Conservation (phyloP, 2,797 vertebrate species). For the Rachycentron canadum region DNA sequence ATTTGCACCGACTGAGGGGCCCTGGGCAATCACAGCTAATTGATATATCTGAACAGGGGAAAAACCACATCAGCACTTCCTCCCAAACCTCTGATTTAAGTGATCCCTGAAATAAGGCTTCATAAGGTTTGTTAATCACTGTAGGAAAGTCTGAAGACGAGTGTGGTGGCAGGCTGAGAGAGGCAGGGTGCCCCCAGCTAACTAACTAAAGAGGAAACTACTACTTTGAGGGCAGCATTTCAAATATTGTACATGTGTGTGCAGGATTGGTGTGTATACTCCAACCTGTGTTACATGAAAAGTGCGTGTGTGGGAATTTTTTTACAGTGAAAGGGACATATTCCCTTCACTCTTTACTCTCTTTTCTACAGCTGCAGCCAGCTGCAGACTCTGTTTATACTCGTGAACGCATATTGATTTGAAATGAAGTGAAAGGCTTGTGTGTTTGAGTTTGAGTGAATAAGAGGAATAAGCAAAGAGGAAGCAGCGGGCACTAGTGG, state of each 20-base stretch:
- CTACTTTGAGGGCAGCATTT: slow-evolving; percentile 48
- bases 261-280: slow-evolving; percentile 19
- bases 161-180: slow-evolving; percentile 6
- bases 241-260: slow-evolving; percentile 39
- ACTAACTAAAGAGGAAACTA: slow-evolving; percentile 49
- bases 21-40: slow-evolving; percentile 39
- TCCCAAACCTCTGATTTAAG: slow-evolving; percentile 30
- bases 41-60: slow-evolving; percentile 51
- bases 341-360: slow-evolving; percentile 23
- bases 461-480: slow-evolving; percentile 16
- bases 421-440: slow-evolving; percentile 17
- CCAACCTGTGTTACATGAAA: slow-evolving; percentile 15
- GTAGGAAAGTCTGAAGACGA: slow-evolving; percentile 21
- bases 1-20: slow-evolving; percentile 51
- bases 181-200: slow-evolving; percentile 13
- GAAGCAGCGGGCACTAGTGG: slow-evolving; percentile 5
- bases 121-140: slow-evolving; percentile 58
- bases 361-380: slow-evolving; percentile 27
- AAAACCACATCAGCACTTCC: slow-evolving; percentile 47
- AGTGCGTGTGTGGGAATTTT: slow-evolving; percentile 18
- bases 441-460: slow-evolving; percentile 28
- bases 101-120: slow-evolving; percentile 52
- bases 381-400: slow-evolving; percentile 22
- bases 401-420: slow-evolving; percentile 48
- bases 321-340: slow-evolving; percentile 8